Percentiles rank a stretch among this genome's conserved stretches.
Conservation (phyloP, 2,888 invertebrate genomes). For the Epiblema foenella region DNA sequence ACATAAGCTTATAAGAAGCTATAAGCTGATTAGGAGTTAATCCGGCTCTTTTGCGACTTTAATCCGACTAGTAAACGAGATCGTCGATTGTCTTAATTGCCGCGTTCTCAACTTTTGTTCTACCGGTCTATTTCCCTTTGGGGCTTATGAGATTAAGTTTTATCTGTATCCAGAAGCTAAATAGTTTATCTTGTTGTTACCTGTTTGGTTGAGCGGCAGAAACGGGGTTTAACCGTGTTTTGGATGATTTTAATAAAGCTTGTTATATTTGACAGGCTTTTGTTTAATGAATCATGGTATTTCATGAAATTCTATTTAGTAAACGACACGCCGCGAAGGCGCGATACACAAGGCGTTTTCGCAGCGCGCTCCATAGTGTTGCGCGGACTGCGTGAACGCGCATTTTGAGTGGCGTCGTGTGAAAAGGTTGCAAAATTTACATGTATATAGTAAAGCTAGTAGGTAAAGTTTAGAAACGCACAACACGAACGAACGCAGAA, state of each 20-base stretch:
- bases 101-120: slow-evolving; percentile 14
- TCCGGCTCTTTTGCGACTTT: slow-evolving; percentile 14
- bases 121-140: slow-evolving; percentile 24
- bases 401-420: too few species aligned
- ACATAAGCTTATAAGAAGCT: slow-evolving; percentile 6
- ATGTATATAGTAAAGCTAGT: too few species aligned
- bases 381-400: too few species aligned
- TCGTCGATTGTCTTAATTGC: slow-evolving; percentile 34
- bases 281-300: not conserved
- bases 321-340: not conserved
- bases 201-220: slow-evolving; percentile 15
- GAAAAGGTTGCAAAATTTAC: too few species aligned
- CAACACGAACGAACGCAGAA: too few species aligned
- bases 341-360: too few species aligned
- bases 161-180: slow-evolving; percentile 34
- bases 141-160: slow-evolving; percentile 22
- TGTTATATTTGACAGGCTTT: slow-evolving; percentile 6
- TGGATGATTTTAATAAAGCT: slow-evolving; percentile 1
- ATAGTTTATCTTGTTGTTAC: slow-evolving; percentile 18
- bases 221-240: slow-evolving; percentile 5
- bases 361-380: too few species aligned
- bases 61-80: slow-evolving; percentile 20
- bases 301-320: not conserved
- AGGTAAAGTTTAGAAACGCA: too few species aligned
- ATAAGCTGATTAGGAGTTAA: slow-evolving; percentile 37